Evolutionary conservation across 53 echinoderm and acorn worm genomes (phyloP), one percentile per base, ranked within the genome.

Genomic region (Patiria pectinifera): DNA sequence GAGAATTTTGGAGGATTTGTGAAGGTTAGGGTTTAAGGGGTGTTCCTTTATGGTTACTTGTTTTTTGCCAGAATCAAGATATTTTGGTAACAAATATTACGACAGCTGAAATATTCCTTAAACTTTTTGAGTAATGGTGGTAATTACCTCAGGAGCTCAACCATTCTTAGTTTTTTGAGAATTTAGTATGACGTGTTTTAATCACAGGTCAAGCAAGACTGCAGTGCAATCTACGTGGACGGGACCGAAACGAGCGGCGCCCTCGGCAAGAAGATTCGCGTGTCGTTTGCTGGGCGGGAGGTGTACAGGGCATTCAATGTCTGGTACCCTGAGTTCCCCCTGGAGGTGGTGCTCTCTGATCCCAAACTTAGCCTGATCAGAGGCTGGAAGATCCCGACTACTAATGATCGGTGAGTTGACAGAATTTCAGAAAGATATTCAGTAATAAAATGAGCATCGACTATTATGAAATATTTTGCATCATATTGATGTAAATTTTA

Each of bases 251-350:
- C 87, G 69, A 82, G 84, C 4, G 96, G 98, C 24, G 86, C 96
- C 13, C 87, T 93, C 35, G 77, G 81, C 15, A 92, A 95, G 61
- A 85, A 83, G 22, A 93, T 98, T 9, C 83, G 24, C 9, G 93
- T 95, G 78, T 83, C 87, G 13, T 94, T 92, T 59, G 85, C 92
- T 26, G 96, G 96, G 19, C 82, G 82, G 69, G 85, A 85, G 25
- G 91, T 92, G 7, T 78, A 91, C 69, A 69, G 92, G 24, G 59
- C 88, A 16, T 91, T 95, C 81, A 94, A 94, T 62, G 95, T 98
- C 81, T 98, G 97, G 96, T 91, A 95, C 85, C 98, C 98, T 24
- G 98, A 98, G 85, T 80, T 98, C 12, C 98, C 96, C 2, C 86
- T 98, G 26, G 87, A 92, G 35, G 94, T 98, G 35, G 94, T 84